Base-by-base conservation (phyloP, 2,113 vertebrate species). In the Podarcis cretensis region DNA sequence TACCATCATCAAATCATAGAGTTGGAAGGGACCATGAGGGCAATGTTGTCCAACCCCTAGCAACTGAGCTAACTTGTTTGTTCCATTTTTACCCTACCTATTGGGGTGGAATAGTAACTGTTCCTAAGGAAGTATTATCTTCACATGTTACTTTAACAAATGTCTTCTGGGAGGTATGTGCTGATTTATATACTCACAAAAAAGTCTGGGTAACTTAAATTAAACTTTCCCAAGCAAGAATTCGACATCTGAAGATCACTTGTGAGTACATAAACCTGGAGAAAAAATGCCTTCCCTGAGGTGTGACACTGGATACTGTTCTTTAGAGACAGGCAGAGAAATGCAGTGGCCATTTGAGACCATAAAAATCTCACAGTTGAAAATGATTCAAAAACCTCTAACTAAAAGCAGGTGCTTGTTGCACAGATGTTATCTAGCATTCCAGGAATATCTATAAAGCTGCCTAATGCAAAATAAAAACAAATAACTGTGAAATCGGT, bases 321-420 rank as follows among this genome's bases (percentile, higher is more conserved):
- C 85, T 92, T 89, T 90, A 92, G 93, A 96, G 91, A 59, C 92
- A 83, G 1, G 32, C 80, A 93, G n/a, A 92, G 94, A 96, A 96
- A 94, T 86, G 76, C 95, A 93, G 91, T 81, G 74, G 86, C 73
- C 92, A 95, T 94, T 91, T 81, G 86, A 83, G 94, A 92, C 75
- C 87, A 91, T 21, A 93, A 92, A 93, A 94, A 96, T 83, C 92
- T 95, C 81, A 2, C 93, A 93, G 93, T 9, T 89, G 94, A 91
- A 95, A 95, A 90, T 82, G 82, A 90, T 94, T 95, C 14, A 16
- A 90, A 93, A 95, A 54, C 82, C 90, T 84, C 92, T 96, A 97
- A 97, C 95, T 93, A 92, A 96, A 92, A 83, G 96, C 97, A 97
- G 96, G 97, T 97, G 97, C 95, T 96, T 94, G 94, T 88, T 95